A percentile compares a stretch with the other conserved stretches of the same genome.
phyloP scores from a whole-genome alignment of 2,888 invertebrate species.

The Aspidiotus rigidus region DNA sequence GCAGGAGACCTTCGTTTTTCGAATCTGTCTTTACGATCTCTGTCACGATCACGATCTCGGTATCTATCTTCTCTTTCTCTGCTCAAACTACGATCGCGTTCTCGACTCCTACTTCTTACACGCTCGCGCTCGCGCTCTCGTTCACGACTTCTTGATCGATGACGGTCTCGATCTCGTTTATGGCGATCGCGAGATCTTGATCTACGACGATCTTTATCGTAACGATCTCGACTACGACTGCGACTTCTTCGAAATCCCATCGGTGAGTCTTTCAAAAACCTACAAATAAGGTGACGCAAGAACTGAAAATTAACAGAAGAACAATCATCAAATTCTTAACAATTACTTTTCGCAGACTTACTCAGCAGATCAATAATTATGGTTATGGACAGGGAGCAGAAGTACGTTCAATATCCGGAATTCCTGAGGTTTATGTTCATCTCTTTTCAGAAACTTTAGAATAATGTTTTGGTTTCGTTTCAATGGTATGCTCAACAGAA shows the following conservation, averaged over 20 bases:
- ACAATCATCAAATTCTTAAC: not conserved
- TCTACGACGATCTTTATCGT: slow-evolving; percentile 40
- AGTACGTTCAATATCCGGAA: no score
- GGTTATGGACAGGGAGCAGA: no score
- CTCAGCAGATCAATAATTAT: no score
- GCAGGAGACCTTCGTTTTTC: slow-evolving; percentile 16
- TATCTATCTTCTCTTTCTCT: not conserved
- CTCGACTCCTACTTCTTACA: slow-evolving; percentile 27
- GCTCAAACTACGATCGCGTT: slow-evolving; percentile 43
- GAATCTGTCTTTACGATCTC: slow-evolving; percentile 35
- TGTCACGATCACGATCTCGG: slow-evolving; percentile 15
- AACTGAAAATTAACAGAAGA: not conserved
- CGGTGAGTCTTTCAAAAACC: not conserved
- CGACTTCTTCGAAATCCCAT: slow-evolving; percentile 29
- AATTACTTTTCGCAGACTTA: no score
- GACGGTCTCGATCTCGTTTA: slow-evolving; percentile 45
- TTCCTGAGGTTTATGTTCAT: no score
- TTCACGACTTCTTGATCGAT: slow-evolving; percentile 37
- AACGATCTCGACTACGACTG: slow-evolving; percentile 31
- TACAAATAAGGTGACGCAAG: not conserved
- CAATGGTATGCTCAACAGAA: no score
- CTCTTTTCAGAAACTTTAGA: no score
- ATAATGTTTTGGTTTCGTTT: no score
- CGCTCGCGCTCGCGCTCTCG: slow-evolving; percentile 36
- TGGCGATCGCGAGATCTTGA: slow-evolving; percentile 45